Conservation (phyloP, 2,113 vertebrate species). For the Callipepla squamata region DNA sequence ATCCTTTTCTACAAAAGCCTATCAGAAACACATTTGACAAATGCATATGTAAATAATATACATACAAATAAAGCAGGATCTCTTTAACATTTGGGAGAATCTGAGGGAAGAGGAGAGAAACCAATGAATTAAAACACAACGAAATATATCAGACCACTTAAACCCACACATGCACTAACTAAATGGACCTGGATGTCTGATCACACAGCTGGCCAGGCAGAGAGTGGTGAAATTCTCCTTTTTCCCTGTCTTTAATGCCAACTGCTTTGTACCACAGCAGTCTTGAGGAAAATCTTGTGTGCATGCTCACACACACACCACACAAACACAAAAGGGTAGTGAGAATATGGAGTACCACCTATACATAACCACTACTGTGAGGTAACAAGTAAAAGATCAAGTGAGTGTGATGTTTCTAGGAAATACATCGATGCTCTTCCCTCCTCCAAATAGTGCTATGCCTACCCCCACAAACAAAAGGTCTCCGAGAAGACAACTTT, state of each 20-base stretch:
- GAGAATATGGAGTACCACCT: neutral
- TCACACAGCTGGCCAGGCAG: neutral
- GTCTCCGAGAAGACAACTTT: neutral
- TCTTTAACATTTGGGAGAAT: neutral
- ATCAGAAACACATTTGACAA: neutral
- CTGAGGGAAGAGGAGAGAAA: neutral
- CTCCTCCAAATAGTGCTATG: neutral
- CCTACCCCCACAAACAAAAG: neutral
- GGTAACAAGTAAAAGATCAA: neutral
- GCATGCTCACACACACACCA: accelerated
- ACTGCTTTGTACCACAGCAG: neutral
- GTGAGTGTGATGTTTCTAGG: neutral
- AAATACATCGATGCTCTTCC: neutral
- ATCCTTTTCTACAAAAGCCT: neutral
- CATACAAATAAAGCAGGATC: neutral
- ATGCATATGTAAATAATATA: neutral
- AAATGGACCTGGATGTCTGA: accelerated
- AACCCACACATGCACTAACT: neutral
- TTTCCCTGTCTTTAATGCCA: neutral
- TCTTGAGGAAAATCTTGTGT: neutral
- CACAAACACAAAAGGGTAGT: neutral
- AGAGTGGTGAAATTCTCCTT: neutral
- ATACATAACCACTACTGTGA: neutral
- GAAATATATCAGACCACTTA: neutral
- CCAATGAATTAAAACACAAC: neutral